Conservation (phyloP, 1,140 invertebrate genomes). For the Drosophila subobscura region DNA sequence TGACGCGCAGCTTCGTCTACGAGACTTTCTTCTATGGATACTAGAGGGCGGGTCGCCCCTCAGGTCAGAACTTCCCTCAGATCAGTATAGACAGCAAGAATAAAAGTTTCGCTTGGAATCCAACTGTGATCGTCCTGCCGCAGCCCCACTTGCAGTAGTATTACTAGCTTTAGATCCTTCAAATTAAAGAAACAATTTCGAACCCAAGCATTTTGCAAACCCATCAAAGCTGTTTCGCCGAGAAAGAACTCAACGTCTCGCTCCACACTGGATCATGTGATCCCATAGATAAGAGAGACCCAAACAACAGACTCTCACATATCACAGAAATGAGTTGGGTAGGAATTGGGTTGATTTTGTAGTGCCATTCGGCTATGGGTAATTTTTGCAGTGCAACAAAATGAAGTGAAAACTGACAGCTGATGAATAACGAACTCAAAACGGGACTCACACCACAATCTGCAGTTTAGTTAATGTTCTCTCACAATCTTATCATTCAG, state of each 20-base stretch:
- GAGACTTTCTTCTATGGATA: slow-evolving; percentile 77
- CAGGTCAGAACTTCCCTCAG: slow-evolving; percentile 18
- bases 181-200: slow-evolving; percentile 10
- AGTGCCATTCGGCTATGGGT: no score
- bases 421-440: no score
- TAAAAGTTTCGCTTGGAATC: slow-evolving; percentile 58
- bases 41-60: slow-evolving; percentile 24
- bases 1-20: slow-evolving; percentile 64
- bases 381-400: no score
- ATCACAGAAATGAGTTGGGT: neutral
- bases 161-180: slow-evolving; percentile 28
- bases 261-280: neutral
- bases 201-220: slow-evolving; percentile 4
- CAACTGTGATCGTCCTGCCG: slow-evolving; percentile 63
- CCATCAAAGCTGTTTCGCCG: neutral
- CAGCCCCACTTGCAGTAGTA: slow-evolving; percentile 12
- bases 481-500: no score
- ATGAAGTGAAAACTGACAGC: no score
- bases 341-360: no score
- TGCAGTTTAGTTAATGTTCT: no score
- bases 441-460: no score
- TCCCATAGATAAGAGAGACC: slow-evolving; percentile 14
- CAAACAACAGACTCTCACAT: slow-evolving; percentile 11
- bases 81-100: slow-evolving; percentile 10
- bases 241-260: no score